phyloP scores from a whole-genome alignment of 2,113 vertebrate genomes.

The Aspiorhynchus laticeps region DNA sequence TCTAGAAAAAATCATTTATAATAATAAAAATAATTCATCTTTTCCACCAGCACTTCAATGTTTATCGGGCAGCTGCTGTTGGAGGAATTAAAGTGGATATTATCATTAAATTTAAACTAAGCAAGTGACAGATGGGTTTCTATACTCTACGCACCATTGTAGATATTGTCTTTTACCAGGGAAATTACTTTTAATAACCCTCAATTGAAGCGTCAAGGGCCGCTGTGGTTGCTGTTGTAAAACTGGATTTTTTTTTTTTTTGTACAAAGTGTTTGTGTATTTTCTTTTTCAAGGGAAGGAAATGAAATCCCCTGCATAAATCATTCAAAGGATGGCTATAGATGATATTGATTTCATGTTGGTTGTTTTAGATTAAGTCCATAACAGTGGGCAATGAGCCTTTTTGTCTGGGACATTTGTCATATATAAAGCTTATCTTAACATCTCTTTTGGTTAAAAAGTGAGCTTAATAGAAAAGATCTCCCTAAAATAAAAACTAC shows the following conservation, averaged over 20 bases:
- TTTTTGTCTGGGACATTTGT: slow-evolving; percentile 1
- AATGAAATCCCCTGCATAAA: slow-evolving; percentile 35
- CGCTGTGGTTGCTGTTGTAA: not conserved
- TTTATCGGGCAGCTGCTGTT: slow-evolving; percentile 4
- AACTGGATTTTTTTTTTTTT: not conserved
- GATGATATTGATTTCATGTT: slow-evolving; percentile 48
- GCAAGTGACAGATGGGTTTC: slow-evolving; percentile 16
- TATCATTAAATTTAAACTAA: slow-evolving; percentile 19
- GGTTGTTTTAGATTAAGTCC: slow-evolving; percentile 34
- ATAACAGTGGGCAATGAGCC: not conserved
- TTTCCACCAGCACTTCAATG: not conserved
- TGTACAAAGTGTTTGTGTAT: not conserved
- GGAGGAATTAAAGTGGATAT: not conserved
- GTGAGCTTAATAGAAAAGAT: not conserved
- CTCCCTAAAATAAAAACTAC: not conserved
- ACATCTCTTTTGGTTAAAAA: not conserved
- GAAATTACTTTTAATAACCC: slow-evolving; percentile 39
- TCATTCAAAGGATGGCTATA: slow-evolving; percentile 31
- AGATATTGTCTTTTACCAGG: slow-evolving; percentile 27
- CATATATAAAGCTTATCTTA: not conserved
- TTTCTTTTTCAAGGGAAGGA: slow-evolving; percentile 27
- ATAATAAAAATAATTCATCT: not conserved
- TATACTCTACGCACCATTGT: not conserved
- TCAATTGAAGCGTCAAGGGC: not conserved
- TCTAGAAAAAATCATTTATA: not conserved